A percentile compares a stretch with the other conserved stretches of the same genome.
Conservation (phyloP, 2,113 vertebrate genomes). For the Spilogale gracilis region DNA sequence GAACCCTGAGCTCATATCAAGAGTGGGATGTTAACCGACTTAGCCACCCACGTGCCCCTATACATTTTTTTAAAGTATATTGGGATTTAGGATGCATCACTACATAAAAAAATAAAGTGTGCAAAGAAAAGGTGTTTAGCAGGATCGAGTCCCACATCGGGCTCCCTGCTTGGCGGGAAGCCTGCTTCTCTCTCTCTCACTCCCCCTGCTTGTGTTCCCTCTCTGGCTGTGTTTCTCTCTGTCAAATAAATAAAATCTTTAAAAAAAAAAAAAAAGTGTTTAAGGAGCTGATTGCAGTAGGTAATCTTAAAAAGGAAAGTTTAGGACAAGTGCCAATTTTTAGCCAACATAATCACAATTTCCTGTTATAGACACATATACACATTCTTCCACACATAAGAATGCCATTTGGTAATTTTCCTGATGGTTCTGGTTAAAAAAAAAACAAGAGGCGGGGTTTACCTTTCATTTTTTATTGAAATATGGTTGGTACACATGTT, state of each 20-base stretch:
- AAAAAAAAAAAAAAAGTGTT: too few relatives aligned
- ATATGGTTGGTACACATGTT: not conserved
- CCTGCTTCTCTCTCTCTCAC: too few relatives aligned
- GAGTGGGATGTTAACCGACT: not conserved
- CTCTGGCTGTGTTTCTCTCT: too few relatives aligned
- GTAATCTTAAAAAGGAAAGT: not conserved
- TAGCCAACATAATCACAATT: not conserved
- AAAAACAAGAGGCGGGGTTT: not conserved
- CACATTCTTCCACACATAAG: not conserved
- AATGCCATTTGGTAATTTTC: not conserved
- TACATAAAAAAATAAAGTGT: constrained; percentile 4
- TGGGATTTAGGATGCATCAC: constrained; percentile 14
- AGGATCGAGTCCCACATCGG: too few relatives aligned
- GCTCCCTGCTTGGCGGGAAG: too few relatives aligned
- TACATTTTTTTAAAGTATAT: not conserved
- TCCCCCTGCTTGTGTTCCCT: too few relatives aligned
- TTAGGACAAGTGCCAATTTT: not conserved
- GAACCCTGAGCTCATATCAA: not conserved
- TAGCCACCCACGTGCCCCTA: not conserved
- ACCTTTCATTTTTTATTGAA: not conserved
- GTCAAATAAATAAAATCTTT: too few relatives aligned
- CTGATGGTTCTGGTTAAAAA: not conserved
- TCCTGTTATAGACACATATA: not conserved
- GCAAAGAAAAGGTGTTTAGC: not conserved
- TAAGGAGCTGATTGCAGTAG: not conserved